Base-by-base conservation (phyloP, 1,140 invertebrate species). In the Lasioglossum baleicum region DNA sequence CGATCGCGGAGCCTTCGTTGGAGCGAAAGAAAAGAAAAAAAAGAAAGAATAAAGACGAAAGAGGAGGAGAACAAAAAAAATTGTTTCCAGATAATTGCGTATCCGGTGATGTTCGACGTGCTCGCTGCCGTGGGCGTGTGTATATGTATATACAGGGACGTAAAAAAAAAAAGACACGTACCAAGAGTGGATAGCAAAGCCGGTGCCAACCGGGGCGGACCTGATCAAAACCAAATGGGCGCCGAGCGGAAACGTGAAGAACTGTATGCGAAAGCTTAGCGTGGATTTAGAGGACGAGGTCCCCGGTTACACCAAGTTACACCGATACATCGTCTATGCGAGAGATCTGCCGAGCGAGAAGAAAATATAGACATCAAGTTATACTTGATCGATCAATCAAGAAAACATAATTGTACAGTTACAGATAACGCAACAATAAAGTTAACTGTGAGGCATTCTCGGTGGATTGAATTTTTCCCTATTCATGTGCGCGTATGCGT, bases 231-330 rank as follows among this genome's bases (percentile, higher is more conserved):
- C 88, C 88, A 89, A 87, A 85, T 89, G 90, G 91, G 86, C 90
- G 90, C 90, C 92, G 91, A 92, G 92, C 90, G 89, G 10, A 92
- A 92, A 92, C 83, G 88, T 88, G 65, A 51, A 76, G 69, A 70
- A 83, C 81, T 86, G 85, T 20, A 85, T 76, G 66, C 71, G 65
- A 80, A 65, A 58, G 44, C 17, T 48, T 81, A 60, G 22, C 26
- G 20, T n/a, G 48, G 64, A 42, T 10, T 60, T 58, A 22, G 0
- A 44, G 53, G 56, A 20, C 7, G 5, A 40, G 15, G 44, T 69
- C n/a, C 53, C 35, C 61, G 44, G 48, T 13, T 80, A 58, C 13
- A 35, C 35, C 35, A 35, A 35, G 35, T 3, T 35, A 35, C n/a
- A 20, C 44, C 5, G 22, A 60, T 51, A n/a, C 15, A 69, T 65